These are phyloP conservation scores for Albula goreensis DNA, from an alignment of 2,113 vertebrate genomes.

Conservation along the genomic window DNA sequence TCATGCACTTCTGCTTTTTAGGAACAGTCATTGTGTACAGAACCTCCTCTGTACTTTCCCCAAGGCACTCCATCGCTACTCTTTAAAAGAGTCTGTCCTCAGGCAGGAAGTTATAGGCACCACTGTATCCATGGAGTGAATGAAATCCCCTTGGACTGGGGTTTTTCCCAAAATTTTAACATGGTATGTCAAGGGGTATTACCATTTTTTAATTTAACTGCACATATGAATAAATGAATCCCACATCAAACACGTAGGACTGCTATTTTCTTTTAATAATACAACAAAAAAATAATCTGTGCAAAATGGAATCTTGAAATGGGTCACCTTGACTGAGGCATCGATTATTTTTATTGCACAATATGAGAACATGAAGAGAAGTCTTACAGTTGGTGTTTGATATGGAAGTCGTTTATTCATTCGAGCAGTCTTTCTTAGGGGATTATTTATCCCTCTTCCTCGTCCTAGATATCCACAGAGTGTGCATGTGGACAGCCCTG, in stretches of 20 bases:
- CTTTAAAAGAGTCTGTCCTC: background rate
- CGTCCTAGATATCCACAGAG: background rate
- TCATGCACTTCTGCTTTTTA: background rate
- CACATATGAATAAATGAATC: background rate
- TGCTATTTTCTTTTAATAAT: background rate
- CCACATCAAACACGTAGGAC: background rate
- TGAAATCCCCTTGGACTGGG: background rate
- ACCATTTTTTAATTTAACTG: background rate
- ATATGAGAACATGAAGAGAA: background rate
- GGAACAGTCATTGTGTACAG: background rate
- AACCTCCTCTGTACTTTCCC: background rate
- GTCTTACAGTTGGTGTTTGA: background rate
- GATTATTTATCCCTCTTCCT: background rate
- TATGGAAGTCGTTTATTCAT: background rate
- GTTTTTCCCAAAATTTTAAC: background rate
- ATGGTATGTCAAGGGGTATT: background rate
- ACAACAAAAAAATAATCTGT: background rate
- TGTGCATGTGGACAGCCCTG: background rate
- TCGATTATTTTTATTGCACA: slow-evolving; percentile 8
- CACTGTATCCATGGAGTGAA: background rate
- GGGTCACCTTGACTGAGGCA: background rate
- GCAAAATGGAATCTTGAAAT: background rate
- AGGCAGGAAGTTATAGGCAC: background rate
- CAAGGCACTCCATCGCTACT: background rate
- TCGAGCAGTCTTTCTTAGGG: background rate